Percentiles rank a stretch among this genome's conserved stretches.
Evolutionary conservation across 2,888 invertebrate species (phyloP).

Genomic region (Agonopterix heracliana): DNA sequence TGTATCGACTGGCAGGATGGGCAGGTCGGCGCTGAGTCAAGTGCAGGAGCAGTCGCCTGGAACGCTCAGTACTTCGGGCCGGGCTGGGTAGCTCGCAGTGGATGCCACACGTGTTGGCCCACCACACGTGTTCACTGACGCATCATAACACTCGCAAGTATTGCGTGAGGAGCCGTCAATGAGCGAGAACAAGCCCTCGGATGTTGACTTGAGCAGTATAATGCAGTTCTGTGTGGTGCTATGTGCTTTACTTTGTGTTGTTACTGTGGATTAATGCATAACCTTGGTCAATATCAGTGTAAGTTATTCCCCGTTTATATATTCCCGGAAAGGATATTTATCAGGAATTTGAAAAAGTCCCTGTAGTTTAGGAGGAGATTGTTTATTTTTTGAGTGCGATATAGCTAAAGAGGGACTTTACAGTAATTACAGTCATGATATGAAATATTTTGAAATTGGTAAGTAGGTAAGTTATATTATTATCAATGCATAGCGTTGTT

Average conservation of each 20-base stretch:
- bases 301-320: not conserved
- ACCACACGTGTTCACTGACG: slow-evolving; percentile 54
- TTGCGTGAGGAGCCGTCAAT: slow-evolving; percentile 14
- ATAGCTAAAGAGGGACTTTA: too few relatives aligned
- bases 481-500: too few relatives aligned
- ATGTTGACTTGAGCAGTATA: slow-evolving; percentile 49
- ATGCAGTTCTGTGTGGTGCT: slow-evolving; percentile 16
- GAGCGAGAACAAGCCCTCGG: slow-evolving; percentile 29
- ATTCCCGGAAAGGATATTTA: too few relatives aligned
- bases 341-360: too few relatives aligned
- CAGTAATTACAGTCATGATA: too few relatives aligned
- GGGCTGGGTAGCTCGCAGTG: slow-evolving; percentile 39
- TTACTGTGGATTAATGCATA: slow-evolving; percentile 5
- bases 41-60: slow-evolving; percentile 68
- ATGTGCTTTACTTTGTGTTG: not conserved
- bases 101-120: slow-evolving; percentile 54
- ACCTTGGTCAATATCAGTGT: slow-evolving; percentile 6
- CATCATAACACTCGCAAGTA: slow-evolving; percentile 30
- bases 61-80: slow-evolving; percentile 37
- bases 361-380: too few relatives aligned
- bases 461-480: too few relatives aligned
- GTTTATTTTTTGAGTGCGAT: too few relatives aligned
- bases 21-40: slow-evolving; percentile 57
- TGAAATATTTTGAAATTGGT: too few relatives aligned
- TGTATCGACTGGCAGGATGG: slow-evolving; percentile 52